Evolutionary conservation across 2,113 vertebrate genomes (phyloP), one percentile per base, ranked within the genome.

Genomic region (Ellobius talpinus): DNA sequence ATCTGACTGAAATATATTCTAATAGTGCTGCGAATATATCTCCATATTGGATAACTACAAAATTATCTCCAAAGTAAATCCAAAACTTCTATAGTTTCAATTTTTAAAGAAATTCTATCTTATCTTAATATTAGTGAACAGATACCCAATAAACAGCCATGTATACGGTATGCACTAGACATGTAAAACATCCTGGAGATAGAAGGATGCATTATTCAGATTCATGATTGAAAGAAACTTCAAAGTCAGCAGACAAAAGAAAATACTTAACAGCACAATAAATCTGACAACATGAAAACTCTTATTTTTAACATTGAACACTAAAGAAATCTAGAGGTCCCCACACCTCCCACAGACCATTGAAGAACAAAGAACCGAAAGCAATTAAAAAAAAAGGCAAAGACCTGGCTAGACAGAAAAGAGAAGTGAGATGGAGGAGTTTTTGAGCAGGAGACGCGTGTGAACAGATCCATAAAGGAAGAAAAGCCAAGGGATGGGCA

Each of bases 31-130:
- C 58, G 11, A 85, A 11, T 36, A 61, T 73, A 19, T 66, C 52
- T 88, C 50, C 87, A 68, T 87, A 21, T 65, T 95, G 72, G 76
- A 42, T 52, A 78, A 39, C 11, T 36, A 36, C 12, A 63, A 87
- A 90, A 19, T 79, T 94, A 79, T 63, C 29, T 95, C 47, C 58
- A 85, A 95, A 90, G 66, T 72, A 65, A 95, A 89, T n/a, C n/a
- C 29, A 84, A n/a, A 55, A 23, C 19, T 85, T 85, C 8, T 17
- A 9, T 79, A 58, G 3, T 73, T 90, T 68, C 13, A 66, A 58
- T 45, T 85, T 86, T 26, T 65, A 55, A 79, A 77, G 31, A 89
- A 88, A 87, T 29, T 7, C 12, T 76, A 17, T 73, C 33, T 58
- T 78, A 50, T 68, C n/a, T 42, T 70, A 87, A 39, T 94, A 55